These are phyloP conservation scores for Pseudoatta argentina DNA, from an alignment of 1,140 invertebrate species.

Conservation along the genomic window DNA sequence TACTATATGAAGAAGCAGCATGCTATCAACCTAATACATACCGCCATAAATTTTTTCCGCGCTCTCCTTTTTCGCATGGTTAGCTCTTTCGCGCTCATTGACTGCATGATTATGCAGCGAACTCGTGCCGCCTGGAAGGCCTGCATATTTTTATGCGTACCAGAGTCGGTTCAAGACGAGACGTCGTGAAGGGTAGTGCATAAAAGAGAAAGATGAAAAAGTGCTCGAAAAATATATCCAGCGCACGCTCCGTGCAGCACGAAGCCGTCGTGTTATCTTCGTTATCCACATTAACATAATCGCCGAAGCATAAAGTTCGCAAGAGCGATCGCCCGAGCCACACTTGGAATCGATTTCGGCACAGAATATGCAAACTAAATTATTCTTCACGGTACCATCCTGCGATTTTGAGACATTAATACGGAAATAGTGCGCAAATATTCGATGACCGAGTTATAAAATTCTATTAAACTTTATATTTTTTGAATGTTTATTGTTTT, in stretches of 20 bases:
- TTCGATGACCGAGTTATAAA: neutral
- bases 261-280: constrained; percentile 70
- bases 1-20: constrained; percentile 47
- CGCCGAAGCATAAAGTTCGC: constrained; percentile 76
- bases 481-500: neutral
- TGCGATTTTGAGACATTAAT: constrained; percentile 54
- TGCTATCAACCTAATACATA: constrained; percentile 67
- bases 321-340: constrained; percentile 70
- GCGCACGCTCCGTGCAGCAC: constrained; percentile 41
- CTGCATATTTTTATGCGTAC: constrained; percentile 77
- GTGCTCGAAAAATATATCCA: constrained; percentile 68
- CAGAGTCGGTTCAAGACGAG: constrained; percentile 65
- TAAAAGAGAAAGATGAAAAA: constrained; percentile 63
- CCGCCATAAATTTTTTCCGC: constrained; percentile 75
- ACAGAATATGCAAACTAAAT: constrained; percentile 84
- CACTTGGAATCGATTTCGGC: constrained; percentile 79
- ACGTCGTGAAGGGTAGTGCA: constrained; percentile 64
- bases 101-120: constrained; percentile 81
- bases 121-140: constrained; percentile 66
- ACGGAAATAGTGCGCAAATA: constrained; percentile 58
- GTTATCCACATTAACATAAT: constrained; percentile 76
- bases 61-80: constrained; percentile 80
- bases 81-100: constrained; percentile 82
- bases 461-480: neutral
- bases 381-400: constrained; percentile 73